Base-by-base conservation (phyloP, 1,140 invertebrate genomes). In the Theocolax elegans region DNA sequence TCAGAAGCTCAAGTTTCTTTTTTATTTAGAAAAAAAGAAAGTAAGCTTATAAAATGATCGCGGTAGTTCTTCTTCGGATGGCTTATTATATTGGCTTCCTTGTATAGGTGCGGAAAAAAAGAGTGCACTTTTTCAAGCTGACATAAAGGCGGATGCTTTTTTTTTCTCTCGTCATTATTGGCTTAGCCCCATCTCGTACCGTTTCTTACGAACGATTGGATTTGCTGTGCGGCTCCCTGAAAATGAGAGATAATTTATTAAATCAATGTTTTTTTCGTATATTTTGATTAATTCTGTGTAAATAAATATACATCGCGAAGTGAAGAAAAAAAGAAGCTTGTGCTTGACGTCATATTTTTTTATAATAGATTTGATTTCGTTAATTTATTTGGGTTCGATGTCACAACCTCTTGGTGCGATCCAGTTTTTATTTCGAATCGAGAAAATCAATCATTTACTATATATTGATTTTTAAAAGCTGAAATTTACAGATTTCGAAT, bases 141-240 rank as follows among this genome's bases (percentile, higher is more conserved):
- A 35, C 4, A 35, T 35, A 35, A 35, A 35, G 10, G 31, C 4
- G 31, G 31, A 1, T 25, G 15, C 21, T 15, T 42, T 35, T 23
- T n/a, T 59, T 0, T 15, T 17, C 3, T 48, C 10, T 48, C 35
- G 10, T n/a, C 40, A 58, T 35, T 56, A 31, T 35, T 35, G 1
- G 19, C 25, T 58, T 48, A 64, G 17, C 62, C 51, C 75, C 66
- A 80, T 77, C 75, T 80, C 3, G 83, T 85, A 60, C 84, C 78
- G 54, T 84, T 85, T 71, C 75, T 81, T 51, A 87, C 77, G 64
- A 87, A 86, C 25, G 80, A 84, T 69, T 86, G 85, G 65, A 87
- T 74, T 59, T 84, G 83, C 46, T 87, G 84, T 6, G 85, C 83
- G 51, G 87, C 87, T 67, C 86, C 86, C 87, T 87, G 76, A 83